phyloP scores from a whole-genome alignment of 2,113 vertebrate species.

The Perca flavescens region DNA sequence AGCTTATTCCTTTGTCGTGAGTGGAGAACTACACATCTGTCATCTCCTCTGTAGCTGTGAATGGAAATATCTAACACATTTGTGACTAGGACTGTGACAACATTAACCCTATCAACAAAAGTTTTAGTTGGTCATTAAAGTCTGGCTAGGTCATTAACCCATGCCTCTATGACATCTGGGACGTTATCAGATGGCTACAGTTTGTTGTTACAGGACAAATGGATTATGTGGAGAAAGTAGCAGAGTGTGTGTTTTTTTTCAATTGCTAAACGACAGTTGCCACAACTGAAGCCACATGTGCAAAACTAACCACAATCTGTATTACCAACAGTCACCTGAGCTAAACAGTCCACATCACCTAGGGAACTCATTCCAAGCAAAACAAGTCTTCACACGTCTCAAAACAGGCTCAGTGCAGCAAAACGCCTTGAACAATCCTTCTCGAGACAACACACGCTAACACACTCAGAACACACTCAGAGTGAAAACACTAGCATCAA shows the following conservation, averaged over 20 bases:
- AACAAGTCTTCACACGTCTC: too few relatives aligned
- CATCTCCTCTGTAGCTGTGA: background rate
- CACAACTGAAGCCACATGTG: too few relatives aligned
- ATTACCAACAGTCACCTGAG: too few relatives aligned
- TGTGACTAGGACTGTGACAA: background rate
- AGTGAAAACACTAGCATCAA: too few relatives aligned
- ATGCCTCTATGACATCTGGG: slow-evolving; percentile 20
- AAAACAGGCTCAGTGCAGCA: too few relatives aligned
- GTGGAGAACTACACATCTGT: background rate
- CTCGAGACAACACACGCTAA: too few relatives aligned
- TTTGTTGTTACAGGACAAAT: slow-evolving; percentile 39
- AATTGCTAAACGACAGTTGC: too few relatives aligned
- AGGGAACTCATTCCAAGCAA: too few relatives aligned
- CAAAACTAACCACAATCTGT: too few relatives aligned
- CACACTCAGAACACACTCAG: too few relatives aligned
- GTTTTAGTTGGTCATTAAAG: background rate
- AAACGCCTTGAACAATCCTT: too few relatives aligned
- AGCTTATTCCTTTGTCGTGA: background rate
- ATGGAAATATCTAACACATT: background rate
- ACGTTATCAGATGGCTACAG: slow-evolving; percentile 34
- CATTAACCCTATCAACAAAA: background rate
- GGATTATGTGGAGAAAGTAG: slow-evolving; percentile 17
- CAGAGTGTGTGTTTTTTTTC: background rate
- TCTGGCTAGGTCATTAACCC: slow-evolving; percentile 39
- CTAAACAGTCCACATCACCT: too few relatives aligned